Evolutionary conservation across 1,140 invertebrate genomes (phyloP), one percentile per base, ranked within the genome.

Genomic region (Gonioctena quinquepunctata): DNA sequence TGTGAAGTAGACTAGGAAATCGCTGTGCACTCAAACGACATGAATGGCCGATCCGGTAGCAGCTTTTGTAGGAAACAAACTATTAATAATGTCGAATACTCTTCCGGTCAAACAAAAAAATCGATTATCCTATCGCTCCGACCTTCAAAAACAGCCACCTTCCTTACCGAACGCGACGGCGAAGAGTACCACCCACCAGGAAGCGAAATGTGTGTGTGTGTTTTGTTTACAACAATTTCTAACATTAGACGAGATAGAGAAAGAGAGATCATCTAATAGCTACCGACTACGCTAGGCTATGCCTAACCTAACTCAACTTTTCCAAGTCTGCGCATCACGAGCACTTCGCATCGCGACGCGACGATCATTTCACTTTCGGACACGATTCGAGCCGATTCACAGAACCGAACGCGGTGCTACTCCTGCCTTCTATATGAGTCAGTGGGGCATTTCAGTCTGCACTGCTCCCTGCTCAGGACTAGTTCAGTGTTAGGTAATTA

Each of bases 251-350:
- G 33, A 27, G 61, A 26, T 22, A 60, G 28, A 60, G 13, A 13
- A 8, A 26, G 13, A 28, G 16, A 28, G 25, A 19, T 21, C 26
- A 18, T 63, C 23, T 28, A 28, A n/a, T 63, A 63, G 61, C 61
- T 63, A 63, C 61, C 61, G 61, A 26, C 61, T 63, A 63, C 27
- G 61, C 61, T 63, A 26, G 25, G 61, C 1, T 28, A 63, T 63
- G 19, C 63, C 33, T 66, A 66, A 66, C 63, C 63, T 66, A 66
- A 66, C 63, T 48, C 63, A 66, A 66, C 63, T 66, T 66, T 66
- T 54, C 63, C 50, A 66, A 54, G 21, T 66, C 63, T 27, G 63
- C 63, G 63, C 63, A 66, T 54, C 25, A 19, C 19, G 19, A 22
- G n/a, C n/a, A n/a, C n/a, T n/a, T n/a, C n/a, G n/a, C n/a, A n/a